Base-by-base conservation (phyloP, 2,797 vertebrate species). In the Brachymystax lenok region DNA sequence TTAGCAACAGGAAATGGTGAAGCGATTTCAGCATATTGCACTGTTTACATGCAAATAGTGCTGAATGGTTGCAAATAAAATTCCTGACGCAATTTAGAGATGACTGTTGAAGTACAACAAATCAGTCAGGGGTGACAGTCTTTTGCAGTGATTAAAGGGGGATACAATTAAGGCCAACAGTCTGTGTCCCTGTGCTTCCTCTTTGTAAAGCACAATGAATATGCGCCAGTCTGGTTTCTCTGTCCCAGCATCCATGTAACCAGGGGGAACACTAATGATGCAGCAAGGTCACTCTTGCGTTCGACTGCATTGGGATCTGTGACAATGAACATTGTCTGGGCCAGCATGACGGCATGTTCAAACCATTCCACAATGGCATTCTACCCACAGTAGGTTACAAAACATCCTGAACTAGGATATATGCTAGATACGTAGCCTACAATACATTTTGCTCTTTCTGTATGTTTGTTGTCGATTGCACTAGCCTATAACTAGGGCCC, bases 201-300 rank as follows among this genome's bases (percentile, higher is more conserved):
- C 50, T 69, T 74, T 79, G 46, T 70, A 51, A 59, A 66, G 52
- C 27, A 72, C 70, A 71, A 76, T 85, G 84, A 83, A 89, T 81
- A 80, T 84, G 79, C 84, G 86, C 80, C 80, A 72, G 80, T 86
- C 84, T 87, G 80, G 81, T 69, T 77, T 79, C 73, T 73, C 4
- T 54, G 17, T 50, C 54, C 35, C 35, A 59, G 79, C 77, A 82
- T 88, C 81, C 86, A 84, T 84, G 86, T 92, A 90, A 90, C 88
- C 84, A 87, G 63, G 81, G 86, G 88, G 74, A 84, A 89, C 83
- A 75, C 85, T 92, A 93, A 92, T 92, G 89, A 91, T 91, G 88
- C 84, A 59, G 80, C 86, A 87, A 90, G 85, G 74, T 88, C 81
- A 82, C 83, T 91, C 80, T 91, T 90, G 88, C 88, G 84, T 85